A percentile compares a stretch with the other conserved stretches of the same genome.
These are phyloP conservation scores for Hecatera dysodea DNA, from an alignment of 2,888 invertebrate genomes.

Conservation along the genomic window DNA sequence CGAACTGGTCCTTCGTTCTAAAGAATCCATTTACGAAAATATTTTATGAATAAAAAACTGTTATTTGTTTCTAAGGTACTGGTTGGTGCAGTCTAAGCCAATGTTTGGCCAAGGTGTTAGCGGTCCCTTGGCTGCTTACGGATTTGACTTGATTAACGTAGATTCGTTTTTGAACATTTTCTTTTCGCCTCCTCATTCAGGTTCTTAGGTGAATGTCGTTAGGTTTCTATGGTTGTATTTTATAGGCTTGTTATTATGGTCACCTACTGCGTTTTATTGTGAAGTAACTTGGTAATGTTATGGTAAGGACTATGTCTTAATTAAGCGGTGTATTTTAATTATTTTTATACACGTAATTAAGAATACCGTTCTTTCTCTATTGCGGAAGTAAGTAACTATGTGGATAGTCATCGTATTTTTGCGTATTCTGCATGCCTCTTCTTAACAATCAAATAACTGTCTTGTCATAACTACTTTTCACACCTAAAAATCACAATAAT, in stretches of 20 bases:
- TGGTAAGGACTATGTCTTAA: conserved; percentile 23
- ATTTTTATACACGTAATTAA: not conserved
- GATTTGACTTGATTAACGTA: conserved; percentile 71
- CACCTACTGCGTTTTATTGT: conserved; percentile 31
- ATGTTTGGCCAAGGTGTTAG: conserved; percentile 85
- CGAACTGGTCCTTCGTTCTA: conserved; percentile 62
- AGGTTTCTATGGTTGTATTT: conserved; percentile 19
- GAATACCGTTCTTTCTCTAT: conserved; percentile 30
- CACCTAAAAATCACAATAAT: conserved; percentile 19
- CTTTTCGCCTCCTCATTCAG: conserved; percentile 55
- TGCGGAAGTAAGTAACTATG: not conserved
- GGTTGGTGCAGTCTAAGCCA: conserved; percentile 74
- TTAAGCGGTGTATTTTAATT: conserved; percentile 21
- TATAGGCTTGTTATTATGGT: conserved; percentile 28
- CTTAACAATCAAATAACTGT: conserved; percentile 1
- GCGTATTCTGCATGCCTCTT: not conserved
- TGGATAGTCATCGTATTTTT: conserved; percentile 6
- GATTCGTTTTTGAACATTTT: conserved; percentile 63
- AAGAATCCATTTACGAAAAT: conserved; percentile 67
- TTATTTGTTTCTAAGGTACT: conserved; percentile 69
- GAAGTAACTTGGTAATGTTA: conserved; percentile 17
- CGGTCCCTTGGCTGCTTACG: conserved; percentile 78
- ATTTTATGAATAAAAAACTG: conserved; percentile 69
- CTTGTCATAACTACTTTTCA: conserved; percentile 20
- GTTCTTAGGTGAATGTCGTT: conserved; percentile 36